phyloP scores from a whole-genome alignment of 2,797 vertebrate species.

The Enteromius argenteus region DNA sequence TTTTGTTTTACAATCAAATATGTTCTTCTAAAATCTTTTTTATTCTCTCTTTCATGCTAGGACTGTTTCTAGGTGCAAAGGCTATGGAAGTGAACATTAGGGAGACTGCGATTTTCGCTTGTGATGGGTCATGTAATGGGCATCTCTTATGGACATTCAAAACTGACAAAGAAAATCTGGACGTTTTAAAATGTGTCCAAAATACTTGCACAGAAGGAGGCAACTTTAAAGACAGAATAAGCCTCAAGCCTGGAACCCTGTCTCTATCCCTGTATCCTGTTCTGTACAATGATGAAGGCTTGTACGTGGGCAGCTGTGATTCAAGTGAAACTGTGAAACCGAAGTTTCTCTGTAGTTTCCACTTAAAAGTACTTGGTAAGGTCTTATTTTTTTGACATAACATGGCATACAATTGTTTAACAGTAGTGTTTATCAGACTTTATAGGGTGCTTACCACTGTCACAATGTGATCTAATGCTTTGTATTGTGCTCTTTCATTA shows the following conservation, averaged over 20 bases:
- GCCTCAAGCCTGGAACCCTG: neutral
- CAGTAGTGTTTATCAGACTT: neutral
- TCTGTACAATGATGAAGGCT: conserved; percentile 31
- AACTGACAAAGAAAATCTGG: neutral
- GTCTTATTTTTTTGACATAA: neutral
- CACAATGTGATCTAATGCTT: neutral
- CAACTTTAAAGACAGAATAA: neutral
- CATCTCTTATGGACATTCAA: neutral
- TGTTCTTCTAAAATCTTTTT: neutral
- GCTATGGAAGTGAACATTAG: neutral
- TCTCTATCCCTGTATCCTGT: conserved; percentile 9
- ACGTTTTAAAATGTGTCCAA: neutral
- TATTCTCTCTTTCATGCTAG: neutral
- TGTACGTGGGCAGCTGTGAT: conserved; percentile 6
- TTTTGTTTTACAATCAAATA: neutral
- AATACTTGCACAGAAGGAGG: neutral
- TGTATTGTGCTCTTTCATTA: neutral
- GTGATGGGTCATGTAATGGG: neutral
- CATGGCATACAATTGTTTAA: neutral
- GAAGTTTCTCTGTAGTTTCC: neutral
- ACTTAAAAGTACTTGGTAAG: conserved; percentile 19
- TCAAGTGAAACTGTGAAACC: too few species aligned
- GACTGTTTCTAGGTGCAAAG: neutral
- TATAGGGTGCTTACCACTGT: neutral
- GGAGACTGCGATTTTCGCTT: neutral